These are phyloP conservation scores for Centropus bengalensis DNA, from an alignment of 2,113 vertebrate species.

Conservation along the genomic window DNA sequence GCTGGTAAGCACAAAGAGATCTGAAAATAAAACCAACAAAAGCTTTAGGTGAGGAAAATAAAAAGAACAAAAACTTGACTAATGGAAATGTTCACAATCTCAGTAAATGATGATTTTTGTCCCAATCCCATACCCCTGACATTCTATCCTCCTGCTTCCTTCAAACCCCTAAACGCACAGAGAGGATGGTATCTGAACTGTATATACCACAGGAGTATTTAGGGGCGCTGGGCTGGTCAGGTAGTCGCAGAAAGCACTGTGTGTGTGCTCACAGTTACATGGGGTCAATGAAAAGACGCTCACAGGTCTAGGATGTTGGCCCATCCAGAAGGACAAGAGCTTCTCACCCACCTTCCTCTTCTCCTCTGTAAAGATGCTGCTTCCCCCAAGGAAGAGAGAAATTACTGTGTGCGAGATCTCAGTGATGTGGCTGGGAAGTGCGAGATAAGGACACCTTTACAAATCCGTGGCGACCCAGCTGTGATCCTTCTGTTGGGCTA, in stretches of 20 bases:
- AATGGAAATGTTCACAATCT: background rate
- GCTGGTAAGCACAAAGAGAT: background rate
- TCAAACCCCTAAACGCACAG: background rate
- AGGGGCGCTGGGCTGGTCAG: background rate
- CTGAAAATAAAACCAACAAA: background rate
- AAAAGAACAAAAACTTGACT: background rate
- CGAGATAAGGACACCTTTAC: background rate
- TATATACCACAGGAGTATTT: background rate
- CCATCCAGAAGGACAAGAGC: background rate
- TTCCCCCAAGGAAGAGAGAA: background rate
- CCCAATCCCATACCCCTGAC: background rate
- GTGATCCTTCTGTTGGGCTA: background rate
- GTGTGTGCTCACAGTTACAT: background rate
- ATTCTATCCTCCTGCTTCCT: background rate
- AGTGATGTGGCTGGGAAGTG: background rate
- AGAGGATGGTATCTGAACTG: background rate
- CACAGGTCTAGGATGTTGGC: background rate
- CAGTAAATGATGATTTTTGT: background rate
- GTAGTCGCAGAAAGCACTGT: background rate
- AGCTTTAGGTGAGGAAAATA: background rate
- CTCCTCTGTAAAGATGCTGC: background rate
- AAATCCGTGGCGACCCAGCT: background rate
- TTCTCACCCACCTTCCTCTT: background rate
- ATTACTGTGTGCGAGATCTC: background rate
- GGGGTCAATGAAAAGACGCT: background rate